Evolutionary conservation across 2,113 vertebrate species (phyloP), one percentile per base, ranked within the genome.

Genomic region (Lichenostomus cassidix): DNA sequence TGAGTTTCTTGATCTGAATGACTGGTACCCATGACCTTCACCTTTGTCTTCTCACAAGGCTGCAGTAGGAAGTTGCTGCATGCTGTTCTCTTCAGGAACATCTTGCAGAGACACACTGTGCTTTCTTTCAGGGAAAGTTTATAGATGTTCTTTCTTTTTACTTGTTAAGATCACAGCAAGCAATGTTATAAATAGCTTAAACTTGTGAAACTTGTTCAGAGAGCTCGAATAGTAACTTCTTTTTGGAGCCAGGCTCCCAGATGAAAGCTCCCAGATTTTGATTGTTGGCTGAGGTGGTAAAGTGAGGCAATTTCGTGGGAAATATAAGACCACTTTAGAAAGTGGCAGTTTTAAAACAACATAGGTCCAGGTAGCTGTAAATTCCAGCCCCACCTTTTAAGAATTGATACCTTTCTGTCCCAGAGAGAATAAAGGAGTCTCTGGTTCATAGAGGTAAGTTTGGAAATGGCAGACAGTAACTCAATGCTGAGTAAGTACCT

Each of bases 151-250:
- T 76, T 92, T 87, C 73, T 92, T 85, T 80, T 85, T 47, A 41
- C 41, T 76, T 79, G 82, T 23, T 85, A 90, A 80, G 50, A 85
- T 80, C 59, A 62, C 59, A 93, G 55, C 28, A 59, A 79, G 55
- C 15, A 73, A 77, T 46, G 50, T 37, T 94, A 93, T 90, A 93
- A 85, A 88, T 92, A 90, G 42, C 53, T 85, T 76, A 65, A 35
- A 88, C 70, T 79, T 89, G 56, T 69, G 77, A 87, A 87, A 89
- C 58, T 84, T 92, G 8, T 87, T 89, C 77, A 46, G 44, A 82
- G 22, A 56, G 47, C 41, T 92, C 87, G 12, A n/a, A 75, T 31
- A 81, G 31, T 28, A 53, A 42, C 12, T 15, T 65, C 12, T 77
- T 85, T 86, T 63, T 74, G 29, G 42, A 94, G 27, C 71, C 93